Base-by-base conservation (phyloP, 2,113 vertebrate species). In the Tenebrosternarchus preto region DNA sequence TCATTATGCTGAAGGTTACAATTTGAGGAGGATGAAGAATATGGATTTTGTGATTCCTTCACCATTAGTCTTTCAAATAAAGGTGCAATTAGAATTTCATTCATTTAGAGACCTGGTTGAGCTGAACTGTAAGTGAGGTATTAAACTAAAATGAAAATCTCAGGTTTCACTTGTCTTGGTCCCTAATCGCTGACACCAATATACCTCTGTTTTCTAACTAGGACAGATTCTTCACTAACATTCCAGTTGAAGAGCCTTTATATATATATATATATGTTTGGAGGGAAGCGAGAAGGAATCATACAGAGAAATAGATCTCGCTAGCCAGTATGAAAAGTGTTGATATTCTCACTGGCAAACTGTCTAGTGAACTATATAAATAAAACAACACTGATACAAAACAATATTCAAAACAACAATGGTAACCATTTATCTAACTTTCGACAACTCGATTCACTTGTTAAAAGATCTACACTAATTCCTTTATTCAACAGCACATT, bases 321-420 rank as follows among this genome's bases (percentile, higher is more conserved):
- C 39, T 43, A 5, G 6, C 6, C 39, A 8, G 39, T 43, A 9
- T 43, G 39, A 5, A 19, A 56, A 68, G 19, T 55, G n/a, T 46
- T 46, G 16, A 79, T 19, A 31, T 55, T 27, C 33, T 71, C 20
- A 12, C 43, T 15, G 43, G 11, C 43, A 22, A 36, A 79, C 22
- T 53, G 55, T 68, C 76, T 59, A 53, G 31, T 25, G 50, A 72
- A 79, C n/a, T n/a, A n/a, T n/a, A n/a, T n/a, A n/a, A 66, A 78
- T 67, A 78, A 60, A 78, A 71, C 55, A 60, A 9, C 36, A 31
- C 43, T 43, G n/a, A n/a, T n/a, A n/a, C n/a, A n/a, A n/a, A n/a
- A n/a, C n/a, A n/a, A n/a, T n/a, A n/a, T 36, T 36, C 66, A 46
- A 29, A 53, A 60, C 59, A 71, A 79, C 29, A 25, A 69, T 19